Evolutionary conservation across 1,140 invertebrate species (phyloP).

Genomic region (Lutraria rhynchaena): DNA sequence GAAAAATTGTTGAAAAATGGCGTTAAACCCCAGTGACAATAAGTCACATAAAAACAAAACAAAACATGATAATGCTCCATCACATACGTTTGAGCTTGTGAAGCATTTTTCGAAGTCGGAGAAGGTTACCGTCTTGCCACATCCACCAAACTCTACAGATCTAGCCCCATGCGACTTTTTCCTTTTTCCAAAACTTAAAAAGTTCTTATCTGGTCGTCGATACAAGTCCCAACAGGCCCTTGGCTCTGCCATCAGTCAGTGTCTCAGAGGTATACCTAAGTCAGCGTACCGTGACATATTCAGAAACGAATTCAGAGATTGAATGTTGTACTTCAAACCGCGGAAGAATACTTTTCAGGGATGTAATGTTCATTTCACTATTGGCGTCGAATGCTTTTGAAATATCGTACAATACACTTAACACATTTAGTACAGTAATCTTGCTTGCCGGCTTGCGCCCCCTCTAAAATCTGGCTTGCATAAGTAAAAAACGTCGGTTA

Average conservation of each 20-base stretch:
- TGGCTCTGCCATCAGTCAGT: not conserved
- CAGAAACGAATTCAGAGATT: not conserved
- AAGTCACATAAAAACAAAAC: no score
- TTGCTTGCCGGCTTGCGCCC: no score
- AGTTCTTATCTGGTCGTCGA: not conserved
- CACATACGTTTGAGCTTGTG: not conserved
- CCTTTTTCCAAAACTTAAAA: conserved; percentile 8
- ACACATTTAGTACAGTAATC: no score
- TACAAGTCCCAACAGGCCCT: not conserved
- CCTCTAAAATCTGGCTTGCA: no score
- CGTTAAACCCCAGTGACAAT: no score
- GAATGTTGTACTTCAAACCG: not conserved
- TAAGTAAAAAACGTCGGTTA: no score
- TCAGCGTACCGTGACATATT: not conserved
- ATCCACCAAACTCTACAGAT: conserved; percentile 5
- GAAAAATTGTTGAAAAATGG: no score
- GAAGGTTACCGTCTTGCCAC: not conserved
- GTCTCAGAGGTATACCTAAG: not conserved
- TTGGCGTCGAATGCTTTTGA: no score
- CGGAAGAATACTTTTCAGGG: not conserved
- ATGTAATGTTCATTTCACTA: not conserved
- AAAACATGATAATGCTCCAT: conserved; percentile 9
- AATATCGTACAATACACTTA: no score
- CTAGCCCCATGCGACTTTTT: conserved; percentile 7
- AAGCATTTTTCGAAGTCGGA: conserved; percentile 11